Conservation (phyloP, 2,797 vertebrate genomes). For the Phoeniculus purpureus region DNA sequence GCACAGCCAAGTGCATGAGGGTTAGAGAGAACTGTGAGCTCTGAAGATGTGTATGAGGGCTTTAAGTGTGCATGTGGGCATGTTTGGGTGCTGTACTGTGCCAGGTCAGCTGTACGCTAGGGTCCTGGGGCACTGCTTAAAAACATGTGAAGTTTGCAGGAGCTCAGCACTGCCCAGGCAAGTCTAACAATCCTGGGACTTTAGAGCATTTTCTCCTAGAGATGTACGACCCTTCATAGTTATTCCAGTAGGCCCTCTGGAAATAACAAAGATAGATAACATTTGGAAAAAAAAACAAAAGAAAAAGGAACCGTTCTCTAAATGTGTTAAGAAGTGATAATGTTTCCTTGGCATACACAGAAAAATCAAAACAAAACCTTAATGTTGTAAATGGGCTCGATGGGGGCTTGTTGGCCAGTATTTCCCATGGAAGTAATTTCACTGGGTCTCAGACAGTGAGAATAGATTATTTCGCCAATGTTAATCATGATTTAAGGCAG, state of each 20-base stretch:
- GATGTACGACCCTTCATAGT: background rate
- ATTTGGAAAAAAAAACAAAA: background rate
- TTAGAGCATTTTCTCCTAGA: background rate
- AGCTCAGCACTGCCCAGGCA: background rate
- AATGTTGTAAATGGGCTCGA: background rate
- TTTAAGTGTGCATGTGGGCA: rapidly evolving
- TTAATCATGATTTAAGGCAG: slow-evolving; percentile 53
- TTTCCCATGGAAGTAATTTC: slow-evolving; percentile 30
- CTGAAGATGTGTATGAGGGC: rapidly evolving
- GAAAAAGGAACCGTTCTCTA: background rate
- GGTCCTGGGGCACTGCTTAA: background rate
- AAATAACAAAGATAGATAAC: background rate
- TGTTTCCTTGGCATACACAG: background rate
- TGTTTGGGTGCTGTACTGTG: background rate
- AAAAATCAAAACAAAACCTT: slow-evolving; percentile 9
- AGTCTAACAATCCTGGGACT: background rate
- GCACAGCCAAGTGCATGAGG: rapidly evolving
- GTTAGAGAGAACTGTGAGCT: background rate
- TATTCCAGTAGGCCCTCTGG: background rate
- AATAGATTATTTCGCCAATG: slow-evolving; percentile 32
- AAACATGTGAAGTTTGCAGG: rapidly evolving
- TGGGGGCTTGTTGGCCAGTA: background rate
- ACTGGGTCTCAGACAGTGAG: background rate
- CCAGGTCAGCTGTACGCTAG: background rate
- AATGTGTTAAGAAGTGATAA: slow-evolving; percentile 24